Evolutionary conservation across 2,888 invertebrate species (phyloP).

Genomic region (Branchellion lobata): DNA sequence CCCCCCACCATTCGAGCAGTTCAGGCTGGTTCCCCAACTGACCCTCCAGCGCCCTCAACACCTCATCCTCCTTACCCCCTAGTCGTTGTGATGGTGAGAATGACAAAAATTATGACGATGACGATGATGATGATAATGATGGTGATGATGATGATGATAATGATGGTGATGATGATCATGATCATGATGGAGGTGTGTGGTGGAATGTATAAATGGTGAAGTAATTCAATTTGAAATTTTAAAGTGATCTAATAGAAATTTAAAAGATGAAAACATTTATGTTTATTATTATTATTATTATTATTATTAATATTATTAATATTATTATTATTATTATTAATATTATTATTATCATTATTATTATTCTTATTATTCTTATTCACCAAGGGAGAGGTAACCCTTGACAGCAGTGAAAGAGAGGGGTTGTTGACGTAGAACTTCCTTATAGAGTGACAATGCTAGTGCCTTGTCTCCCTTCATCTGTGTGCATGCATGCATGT

Average conservation of each 20-base stretch:
- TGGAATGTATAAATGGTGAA: not conserved
- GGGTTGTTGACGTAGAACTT: conserved; percentile 62
- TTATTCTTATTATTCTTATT: not conserved
- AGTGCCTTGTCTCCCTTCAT: not conserved
- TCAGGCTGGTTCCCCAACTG: not conserved
- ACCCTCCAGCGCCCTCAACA: not conserved
- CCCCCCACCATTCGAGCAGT: not conserved
- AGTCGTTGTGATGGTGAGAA: not conserved
- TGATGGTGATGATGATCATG: conserved; percentile 27
- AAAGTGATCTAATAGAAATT: not conserved
- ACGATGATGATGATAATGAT: too few species aligned
- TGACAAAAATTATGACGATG: too few species aligned
- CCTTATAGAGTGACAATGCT: not conserved
- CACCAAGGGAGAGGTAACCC: conserved; percentile 72
- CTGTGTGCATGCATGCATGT: not conserved
- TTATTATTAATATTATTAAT: too few species aligned
- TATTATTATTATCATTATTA: too few species aligned
- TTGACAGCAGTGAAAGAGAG: conserved; percentile 75
- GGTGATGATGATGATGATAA: not conserved
- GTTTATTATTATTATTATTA: too few species aligned
- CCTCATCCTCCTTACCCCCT: not conserved
- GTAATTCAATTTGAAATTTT: not conserved
- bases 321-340: too few species aligned
- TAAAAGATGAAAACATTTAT: too few species aligned
- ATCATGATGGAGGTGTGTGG: conserved; percentile 4